phyloP scores from a whole-genome alignment of 2,113 vertebrate species.

The Ceratotherium simum region DNA sequence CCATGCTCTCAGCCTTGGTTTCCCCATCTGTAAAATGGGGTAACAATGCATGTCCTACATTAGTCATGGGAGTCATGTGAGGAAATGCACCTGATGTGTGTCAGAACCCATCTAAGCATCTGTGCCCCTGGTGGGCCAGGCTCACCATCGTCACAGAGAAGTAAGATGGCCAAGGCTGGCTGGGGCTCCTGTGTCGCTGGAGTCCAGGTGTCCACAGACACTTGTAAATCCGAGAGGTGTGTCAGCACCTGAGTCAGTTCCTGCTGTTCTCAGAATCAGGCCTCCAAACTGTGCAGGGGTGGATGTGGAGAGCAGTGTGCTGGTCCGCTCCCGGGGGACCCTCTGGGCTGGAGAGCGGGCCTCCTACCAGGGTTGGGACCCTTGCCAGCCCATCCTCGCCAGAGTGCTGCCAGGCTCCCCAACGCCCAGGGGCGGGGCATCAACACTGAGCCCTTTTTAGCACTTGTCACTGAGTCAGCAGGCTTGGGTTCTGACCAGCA shows the following conservation, averaged over 20 bases:
- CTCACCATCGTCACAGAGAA: background rate
- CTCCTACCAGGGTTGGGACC: background rate
- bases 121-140: rapidly evolving
- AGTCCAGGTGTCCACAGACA: background rate
- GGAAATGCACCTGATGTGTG: background rate
- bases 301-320: rapidly evolving
- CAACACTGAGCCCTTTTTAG: background rate
- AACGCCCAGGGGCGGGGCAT: rapidly evolving
- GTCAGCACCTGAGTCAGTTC: background rate
- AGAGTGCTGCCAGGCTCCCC: background rate
- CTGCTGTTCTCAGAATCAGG: background rate
- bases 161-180: background rate
- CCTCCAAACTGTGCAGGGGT: background rate
- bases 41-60: rapidly evolving
- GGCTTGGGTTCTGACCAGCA: background rate
- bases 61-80: rapidly evolving
- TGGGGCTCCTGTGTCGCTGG: background rate
- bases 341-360: background rate
- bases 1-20: background rate
- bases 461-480: background rate
- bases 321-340: background rate
- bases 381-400: rapidly evolving
- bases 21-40: background rate
- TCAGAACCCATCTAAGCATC: background rate
- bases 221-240: rapidly evolving